These are phyloP conservation scores for Onychomys leucogaster DNA, from an alignment of 2,797 vertebrate species.

Conservation along the genomic window DNA sequence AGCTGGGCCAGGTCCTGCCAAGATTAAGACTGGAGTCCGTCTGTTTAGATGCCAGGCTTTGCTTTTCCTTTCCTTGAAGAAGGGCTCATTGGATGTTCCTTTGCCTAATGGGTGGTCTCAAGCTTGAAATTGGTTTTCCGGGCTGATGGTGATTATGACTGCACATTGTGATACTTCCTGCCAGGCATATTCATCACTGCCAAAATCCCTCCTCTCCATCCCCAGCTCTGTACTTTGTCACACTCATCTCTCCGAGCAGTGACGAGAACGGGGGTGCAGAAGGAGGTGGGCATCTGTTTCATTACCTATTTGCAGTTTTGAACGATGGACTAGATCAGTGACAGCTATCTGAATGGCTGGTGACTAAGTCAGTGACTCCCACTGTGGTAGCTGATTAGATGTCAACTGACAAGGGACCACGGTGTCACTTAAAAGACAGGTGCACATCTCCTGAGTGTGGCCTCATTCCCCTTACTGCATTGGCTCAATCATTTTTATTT, in stretches of 20 bases:
- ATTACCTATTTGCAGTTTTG: background rate
- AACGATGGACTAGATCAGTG: background rate
- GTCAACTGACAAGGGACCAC: background rate
- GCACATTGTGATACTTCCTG: background rate
- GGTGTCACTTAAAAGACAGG: background rate
- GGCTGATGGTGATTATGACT: conserved; percentile 31
- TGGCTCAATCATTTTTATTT: background rate
- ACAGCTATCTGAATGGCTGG: background rate
- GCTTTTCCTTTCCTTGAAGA: background rate
- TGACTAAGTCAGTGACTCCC: background rate
- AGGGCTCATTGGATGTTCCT: conserved; percentile 46
- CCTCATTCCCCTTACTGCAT: background rate
- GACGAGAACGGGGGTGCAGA: background rate
- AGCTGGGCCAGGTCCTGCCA: background rate
- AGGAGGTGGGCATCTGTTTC: background rate
- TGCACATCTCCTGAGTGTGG: background rate
- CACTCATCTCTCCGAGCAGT: background rate
- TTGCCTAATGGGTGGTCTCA: conserved; percentile 23
- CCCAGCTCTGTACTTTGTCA: background rate
- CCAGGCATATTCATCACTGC: background rate
- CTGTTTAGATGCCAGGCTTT: background rate
- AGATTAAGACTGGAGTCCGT: background rate
- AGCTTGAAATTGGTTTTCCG: conserved; percentile 64
- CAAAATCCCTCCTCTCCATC: background rate
- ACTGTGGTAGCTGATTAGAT: background rate